phyloP scores from a whole-genome alignment of 1,140 invertebrate species.

The Spodoptera frugiperda region DNA sequence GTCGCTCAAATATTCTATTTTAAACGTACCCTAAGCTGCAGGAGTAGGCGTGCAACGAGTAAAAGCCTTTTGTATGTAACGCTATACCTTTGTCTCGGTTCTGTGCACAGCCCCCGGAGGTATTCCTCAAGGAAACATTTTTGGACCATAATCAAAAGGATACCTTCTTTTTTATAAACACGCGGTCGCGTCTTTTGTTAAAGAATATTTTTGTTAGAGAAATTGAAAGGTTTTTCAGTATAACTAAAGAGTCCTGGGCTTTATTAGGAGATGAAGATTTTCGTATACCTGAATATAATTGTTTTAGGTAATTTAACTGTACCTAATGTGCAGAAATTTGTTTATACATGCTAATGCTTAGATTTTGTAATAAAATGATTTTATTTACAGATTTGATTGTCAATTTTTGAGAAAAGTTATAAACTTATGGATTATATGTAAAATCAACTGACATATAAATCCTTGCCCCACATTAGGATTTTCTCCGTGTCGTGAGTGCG shows the following conservation, averaged over 20 bases:
- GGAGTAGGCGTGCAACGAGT: constrained; percentile 14
- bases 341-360: no score
- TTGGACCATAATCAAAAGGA: constrained; percentile 31
- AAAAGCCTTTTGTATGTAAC: constrained; percentile 26
- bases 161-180: not conserved
- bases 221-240: not conserved
- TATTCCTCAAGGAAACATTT: constrained; percentile 29
- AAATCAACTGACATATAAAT: no score
- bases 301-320: not conserved
- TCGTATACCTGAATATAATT: not conserved
- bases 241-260: not conserved
- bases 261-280: not conserved
- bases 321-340: not conserved
- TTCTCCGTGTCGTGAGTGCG: no score
- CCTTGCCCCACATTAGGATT: no score
- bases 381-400: no score
- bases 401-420: not conserved
- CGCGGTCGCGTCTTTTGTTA: not conserved
- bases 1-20: constrained; percentile 12
- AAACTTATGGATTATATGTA: no score
- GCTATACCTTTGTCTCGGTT: constrained; percentile 30
- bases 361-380: no score
- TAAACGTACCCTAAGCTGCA: constrained; percentile 27
- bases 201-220: not conserved
- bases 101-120: constrained; percentile 14